Evolutionary conservation across 30 jellyfish, hydroid and myxozoan species (phyloP), one percentile per base, ranked within the genome.

Genomic region (Chironex yamaguchii): DNA sequence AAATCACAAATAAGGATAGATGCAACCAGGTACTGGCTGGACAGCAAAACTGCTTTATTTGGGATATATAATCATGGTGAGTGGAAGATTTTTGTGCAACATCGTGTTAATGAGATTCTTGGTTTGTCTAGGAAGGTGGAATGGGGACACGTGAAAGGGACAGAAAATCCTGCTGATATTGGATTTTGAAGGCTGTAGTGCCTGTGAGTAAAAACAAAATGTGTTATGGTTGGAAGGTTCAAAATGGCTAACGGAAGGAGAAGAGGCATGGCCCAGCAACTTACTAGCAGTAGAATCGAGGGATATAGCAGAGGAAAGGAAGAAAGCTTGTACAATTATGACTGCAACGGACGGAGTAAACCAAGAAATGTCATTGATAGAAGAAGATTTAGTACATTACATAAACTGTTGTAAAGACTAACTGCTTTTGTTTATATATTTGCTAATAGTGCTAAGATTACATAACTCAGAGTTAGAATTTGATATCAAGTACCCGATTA

Each of bases 201-300:
- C 64, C 23, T 14, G 63, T 49, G 69, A 9, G 6, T 49, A 49
- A 2, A 52, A 17, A 34, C 65, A 76, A 51, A 76, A 36, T 33
- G 42, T 32, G 29, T 58, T 76, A 3, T 76, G 88, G 88, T 76
- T 82, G 88, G 32, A 76, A n/a, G 88, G 88, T n/a, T 83, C 88
- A 24, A 32, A 52, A 13, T 76, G 82, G 88, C 30, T 76, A 17
- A 9, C n/a, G 1, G 24, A 12, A 36, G 88, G 72, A 67, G 54
- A 51, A 24, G 82, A 52, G 64, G 34, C 50, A 6, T 76, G 88
- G 88, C 88, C 88, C 34, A 51, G n/a, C 1, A 25, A 36, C 14
- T 21, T 31, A 13, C 74, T 71, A 31, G 23, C 48, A 22, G 14
- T 23, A 21, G 71, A 36, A 17, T 32, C 84, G 4, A 34, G 21